Evolutionary conservation across 2,797 vertebrate species (phyloP), one percentile per base, ranked within the genome.

Genomic region (Danio jaintianensis): DNA sequence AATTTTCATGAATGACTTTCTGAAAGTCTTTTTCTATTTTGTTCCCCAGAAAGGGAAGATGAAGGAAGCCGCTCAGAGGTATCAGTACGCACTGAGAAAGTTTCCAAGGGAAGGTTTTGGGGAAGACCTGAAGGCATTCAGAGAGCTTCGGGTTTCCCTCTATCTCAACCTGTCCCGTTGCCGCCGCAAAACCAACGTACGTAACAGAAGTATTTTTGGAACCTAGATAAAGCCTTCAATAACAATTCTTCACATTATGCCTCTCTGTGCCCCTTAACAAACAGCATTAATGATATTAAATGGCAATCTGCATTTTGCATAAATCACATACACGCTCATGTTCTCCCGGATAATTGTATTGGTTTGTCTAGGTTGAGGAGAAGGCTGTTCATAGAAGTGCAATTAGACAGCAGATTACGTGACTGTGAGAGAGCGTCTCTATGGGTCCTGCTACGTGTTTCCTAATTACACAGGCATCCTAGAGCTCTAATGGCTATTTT

Each of bases 101-200:
- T 96, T 96, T 82, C 96, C 96, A 0, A 90, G 95, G 71, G 96
- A 96, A 84, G 94, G 95, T 7, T 92, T 95, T 8, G 95, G 94
- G 45, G 96, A 96, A 77, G 95, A 96, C 83, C 93, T 95, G 87
- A 95, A 94, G 86, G 91, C 93, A 0, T 96, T 96, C 84, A 94
- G 93, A 55, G 96, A 96, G 69, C 92, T 96, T 1, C 90, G 93
- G 73, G 94, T 96, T 61, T 95, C 95, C 0, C 87, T 96, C 0
- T 96, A 96, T 88, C 92, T 96, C 50, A 96, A 93, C 78, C 47
- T 96, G 82, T 96, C 95, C 70, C 93, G 92, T 62, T 96, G 94
- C 81, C 93, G 94, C 64, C 93, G 94, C 81, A 96, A 95, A 93
- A 95, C 94, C 84, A 96, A 95, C 0, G 95, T 95, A 75, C 15